A percentile compares a stretch with the other conserved stretches of the same genome.
phyloP scores from a whole-genome alignment of 2,797 vertebrate genomes.

The Xiphophorus birchmanni region DNA sequence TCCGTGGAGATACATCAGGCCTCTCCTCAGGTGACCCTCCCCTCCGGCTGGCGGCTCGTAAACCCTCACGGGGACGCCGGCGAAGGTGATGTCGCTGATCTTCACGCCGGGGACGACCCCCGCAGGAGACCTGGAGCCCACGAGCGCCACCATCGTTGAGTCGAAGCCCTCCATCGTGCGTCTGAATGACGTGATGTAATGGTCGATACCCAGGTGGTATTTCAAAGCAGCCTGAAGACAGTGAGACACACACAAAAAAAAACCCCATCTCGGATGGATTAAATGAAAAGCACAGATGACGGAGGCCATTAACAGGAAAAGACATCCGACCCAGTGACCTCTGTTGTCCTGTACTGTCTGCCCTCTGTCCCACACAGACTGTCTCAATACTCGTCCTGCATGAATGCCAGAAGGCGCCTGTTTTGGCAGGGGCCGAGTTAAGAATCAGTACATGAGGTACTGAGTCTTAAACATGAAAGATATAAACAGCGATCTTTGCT shows the following conservation, averaged over 20 bases:
- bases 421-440: neutral
- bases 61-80: conserved; percentile 87
- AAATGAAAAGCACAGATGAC: neutral
- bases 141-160: conserved; percentile 46
- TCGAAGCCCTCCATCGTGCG: conserved; percentile 69
- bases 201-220: conserved; percentile 83
- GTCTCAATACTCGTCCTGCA: conserved; percentile 23
- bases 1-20: conserved; percentile 89
- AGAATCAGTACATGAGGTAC: neutral
- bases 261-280: neutral
- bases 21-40: conserved; percentile 81
- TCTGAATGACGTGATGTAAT: conserved; percentile 80
- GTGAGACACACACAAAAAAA: neutral
- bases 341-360: conserved; percentile 23
- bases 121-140: conserved; percentile 46
- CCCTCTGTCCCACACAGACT: conserved; percentile 5
- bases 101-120: conserved; percentile 71
- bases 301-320: neutral
- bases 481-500: neutral
- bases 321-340: conserved; percentile 37
- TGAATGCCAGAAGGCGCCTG: conserved; percentile 17
- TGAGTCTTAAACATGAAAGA: neutral
- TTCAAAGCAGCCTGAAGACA: conserved; percentile 80
- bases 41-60: conserved; percentile 82
- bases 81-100: conserved; percentile 86